Base-by-base conservation (phyloP, 1,140 invertebrate species). In the Lordiphosa stackelbergi region DNA sequence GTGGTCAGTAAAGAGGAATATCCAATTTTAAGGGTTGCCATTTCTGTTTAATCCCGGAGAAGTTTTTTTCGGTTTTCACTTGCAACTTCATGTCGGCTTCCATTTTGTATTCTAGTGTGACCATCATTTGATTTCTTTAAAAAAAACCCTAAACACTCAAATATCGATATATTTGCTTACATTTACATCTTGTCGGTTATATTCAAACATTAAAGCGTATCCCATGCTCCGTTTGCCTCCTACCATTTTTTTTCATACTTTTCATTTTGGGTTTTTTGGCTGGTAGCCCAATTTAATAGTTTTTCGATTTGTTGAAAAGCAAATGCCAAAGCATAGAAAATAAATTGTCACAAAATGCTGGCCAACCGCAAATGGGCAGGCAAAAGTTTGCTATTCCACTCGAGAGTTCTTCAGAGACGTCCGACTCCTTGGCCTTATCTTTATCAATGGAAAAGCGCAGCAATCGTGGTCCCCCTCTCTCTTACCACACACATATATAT, bases 231-330 rank as follows among this genome's bases (percentile, higher is more conserved):
- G 47, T 53, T 53, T 46, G 9, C 34, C 8, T n/a, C 35, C 35
- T 60, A 41, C 68, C 58, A 31, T 16, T 16, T 13, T 56, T 53
- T 54, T 13, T 6, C 41, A 19, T 41, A 53, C 36, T 28, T 53
- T 49, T 37, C 53, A 47, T 54, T 54, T 56, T 52, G 49, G 49
- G 52, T 65, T 68, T 68, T 34, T 54, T 81, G 77, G 77, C 77
- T 69, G 66, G 59, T 53, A 73, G 77, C 77, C 77, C 77, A 81
- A 81, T 81, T 81, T 81, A 81, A 81, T 81, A 81, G 77, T 81
- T 81, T 81, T 81, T 83, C 78, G 78, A 81, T 81, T 81, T 83
- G 77, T 77, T 77, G 78, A 81, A 81, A 68, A 73, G 60, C 77
- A 81, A 81, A 77, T 62, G 56, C 72, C 77, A 77, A 77, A 73